Evolutionary conservation across 2,888 invertebrate species (phyloP).

Genomic region (Leptopilina myrica): DNA sequence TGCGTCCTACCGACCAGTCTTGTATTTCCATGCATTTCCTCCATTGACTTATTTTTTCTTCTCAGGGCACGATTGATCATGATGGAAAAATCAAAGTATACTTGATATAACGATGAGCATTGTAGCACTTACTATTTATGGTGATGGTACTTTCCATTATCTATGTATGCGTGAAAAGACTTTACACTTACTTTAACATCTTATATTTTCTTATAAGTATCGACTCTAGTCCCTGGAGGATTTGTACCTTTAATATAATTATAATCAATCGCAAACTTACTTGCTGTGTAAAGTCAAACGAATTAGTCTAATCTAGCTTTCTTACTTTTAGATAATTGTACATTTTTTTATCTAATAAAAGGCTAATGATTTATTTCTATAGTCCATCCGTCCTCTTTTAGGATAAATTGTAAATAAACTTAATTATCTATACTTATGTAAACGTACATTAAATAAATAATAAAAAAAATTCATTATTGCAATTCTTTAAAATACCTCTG

Average conservation of each 20-base stretch:
- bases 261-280: conserved; percentile 69
- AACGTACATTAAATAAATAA: conserved; percentile 46
- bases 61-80: conserved; percentile 51
- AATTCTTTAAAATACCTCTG: no score
- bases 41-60: conserved; percentile 69
- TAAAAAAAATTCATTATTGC: conserved; percentile 16
- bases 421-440: conserved; percentile 34
- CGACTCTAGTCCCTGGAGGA: conserved; percentile 75
- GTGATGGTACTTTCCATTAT: conserved; percentile 72
- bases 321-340: conserved; percentile 74
- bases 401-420: conserved; percentile 38
- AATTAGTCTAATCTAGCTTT: conserved; percentile 75
- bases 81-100: conserved; percentile 33
- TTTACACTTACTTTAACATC: conserved; percentile 57
- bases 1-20: conserved; percentile 67
- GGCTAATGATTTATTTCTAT: conserved; percentile 62
- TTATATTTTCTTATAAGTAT: conserved; percentile 55
- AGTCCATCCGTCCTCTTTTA: conserved; percentile 37
- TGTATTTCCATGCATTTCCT: conserved; percentile 74
- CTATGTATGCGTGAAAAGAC: conserved; percentile 59
- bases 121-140: conserved; percentile 59
- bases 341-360: conserved; percentile 76
- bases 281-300: conserved; percentile 74
- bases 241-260: conserved; percentile 64
- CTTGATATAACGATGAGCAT: conserved; percentile 39